Percentiles rank a stretch among this genome's conserved stretches.
Evolutionary conservation across 2,797 vertebrate genomes (phyloP).

Genomic region (Ara ararauna): DNA sequence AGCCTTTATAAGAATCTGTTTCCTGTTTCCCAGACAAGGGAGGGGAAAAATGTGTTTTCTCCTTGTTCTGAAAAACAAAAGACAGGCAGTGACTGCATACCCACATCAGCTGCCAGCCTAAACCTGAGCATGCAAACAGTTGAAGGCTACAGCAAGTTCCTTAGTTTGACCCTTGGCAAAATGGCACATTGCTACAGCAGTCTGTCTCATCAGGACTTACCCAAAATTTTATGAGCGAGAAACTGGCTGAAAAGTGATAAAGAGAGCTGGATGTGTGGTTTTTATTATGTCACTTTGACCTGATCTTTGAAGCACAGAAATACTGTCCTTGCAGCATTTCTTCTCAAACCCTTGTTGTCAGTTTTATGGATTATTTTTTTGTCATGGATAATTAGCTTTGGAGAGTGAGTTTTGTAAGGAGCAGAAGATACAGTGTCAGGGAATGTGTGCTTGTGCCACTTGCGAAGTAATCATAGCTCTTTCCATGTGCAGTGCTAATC

Average conservation of each 20-base stretch:
- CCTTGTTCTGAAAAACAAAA: conserved; percentile 58
- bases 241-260: background rate
- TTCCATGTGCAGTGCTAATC: background rate
- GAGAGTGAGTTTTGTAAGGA: background rate
- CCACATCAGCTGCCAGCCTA: background rate
- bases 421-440: background rate
- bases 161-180: background rate
- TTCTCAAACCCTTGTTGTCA: background rate
- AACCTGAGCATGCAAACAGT: background rate
- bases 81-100: background rate
- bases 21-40: conserved; percentile 74
- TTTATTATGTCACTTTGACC: background rate
- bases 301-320: background rate
- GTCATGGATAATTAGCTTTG: background rate
- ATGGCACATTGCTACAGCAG: fast-evolving
- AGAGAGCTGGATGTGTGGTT: background rate
- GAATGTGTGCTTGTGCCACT: fast-evolving
- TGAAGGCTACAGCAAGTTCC: background rate
- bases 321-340: background rate
- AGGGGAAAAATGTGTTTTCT: conserved; percentile 50
- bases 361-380: background rate
- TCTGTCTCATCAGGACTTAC: fast-evolving
- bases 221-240: background rate
- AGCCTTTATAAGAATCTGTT: conserved; percentile 52
- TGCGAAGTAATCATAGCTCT: background rate